Base-by-base conservation (phyloP, 2,797 vertebrate species). In the Poecilia gillii region DNA sequence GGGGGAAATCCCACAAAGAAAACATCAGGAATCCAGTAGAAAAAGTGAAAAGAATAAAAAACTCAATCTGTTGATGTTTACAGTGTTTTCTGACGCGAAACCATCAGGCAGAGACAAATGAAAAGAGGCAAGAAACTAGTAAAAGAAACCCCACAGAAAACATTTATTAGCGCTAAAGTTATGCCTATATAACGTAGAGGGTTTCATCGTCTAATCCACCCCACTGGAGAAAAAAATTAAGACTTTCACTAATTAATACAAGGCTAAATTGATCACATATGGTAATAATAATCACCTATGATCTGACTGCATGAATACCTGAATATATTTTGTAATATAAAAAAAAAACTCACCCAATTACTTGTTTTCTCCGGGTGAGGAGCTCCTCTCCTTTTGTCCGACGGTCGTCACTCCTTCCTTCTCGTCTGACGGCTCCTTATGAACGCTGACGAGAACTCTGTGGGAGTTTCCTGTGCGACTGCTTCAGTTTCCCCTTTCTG, bases 381-480 rank as follows among this genome's bases (percentile, higher is more conserved):
- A 43, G 39, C n/a, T 33, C 14, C 20, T 70, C 73, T 53, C 39
- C 55, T 79, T 51, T 75, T 2, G 41, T 75, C 51, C 33, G 53
- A 77, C 73, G 12, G 31, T 16, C 14, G 55, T 75, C 31, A 3
- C 33, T 0, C 41, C 59, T 72, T 80, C 74, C 75, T 82, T 73
- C 79, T 85, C n/a, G 59, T 87, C 72, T 74, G 39, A 23, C 41
- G 13, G 53, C 70, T 83, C 75, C 72, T 83, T 28, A 1, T 33
- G 18, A 81, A 64, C 71, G 31, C 14, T 75, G 49, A 6, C 0
- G 57, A 89, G 74, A 83, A 77, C 8, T 75, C 72, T 45, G 82
- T 83, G 87, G 90, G 89, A 89, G 87, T 92, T 93, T 89, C 87
- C 84, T 85, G 47, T 85, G 36, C 33, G 45, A 82, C 62, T 0